phyloP scores from a whole-genome alignment of 1,140 invertebrate genomes.

The Aricia agestis region DNA sequence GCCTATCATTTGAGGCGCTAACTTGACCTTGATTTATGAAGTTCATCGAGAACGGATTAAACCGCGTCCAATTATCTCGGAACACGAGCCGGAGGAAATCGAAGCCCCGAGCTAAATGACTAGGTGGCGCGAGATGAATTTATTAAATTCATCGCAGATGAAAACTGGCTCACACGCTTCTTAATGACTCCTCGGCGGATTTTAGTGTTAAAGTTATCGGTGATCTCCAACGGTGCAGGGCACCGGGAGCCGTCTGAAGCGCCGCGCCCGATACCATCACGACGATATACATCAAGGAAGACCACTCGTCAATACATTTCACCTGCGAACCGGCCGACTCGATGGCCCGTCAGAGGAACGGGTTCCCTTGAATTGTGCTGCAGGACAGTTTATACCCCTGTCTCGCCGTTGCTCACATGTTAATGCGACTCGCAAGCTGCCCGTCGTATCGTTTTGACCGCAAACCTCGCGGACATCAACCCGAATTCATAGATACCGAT shows the following conservation, averaged over 20 bases:
- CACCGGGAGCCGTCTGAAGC: constrained; percentile 66
- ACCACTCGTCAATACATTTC: constrained; percentile 74
- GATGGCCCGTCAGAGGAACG: constrained; percentile 54
- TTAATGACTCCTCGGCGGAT: constrained; percentile 65
- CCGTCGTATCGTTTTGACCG: constrained; percentile 27
- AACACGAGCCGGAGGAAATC: constrained; percentile 32
- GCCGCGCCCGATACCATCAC: constrained; percentile 68
- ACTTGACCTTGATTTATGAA: constrained; percentile 56
- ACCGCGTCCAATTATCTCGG: constrained; percentile 39
- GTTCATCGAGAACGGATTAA: constrained; percentile 52
- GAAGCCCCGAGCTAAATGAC: constrained; percentile 26
- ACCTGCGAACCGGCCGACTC: constrained; percentile 56
- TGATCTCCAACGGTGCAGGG: constrained; percentile 57
- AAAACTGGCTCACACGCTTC: constrained; percentile 50
- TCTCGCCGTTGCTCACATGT: constrained; percentile 50
- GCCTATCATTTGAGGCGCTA: constrained; percentile 52
- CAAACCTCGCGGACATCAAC: constrained; percentile 11
- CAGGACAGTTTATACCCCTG: constrained; percentile 61
- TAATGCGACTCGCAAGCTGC: constrained; percentile 49
- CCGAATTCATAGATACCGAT: constrained; percentile 20
- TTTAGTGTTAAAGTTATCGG: constrained; percentile 71
- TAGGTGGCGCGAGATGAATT: constrained; percentile 37
- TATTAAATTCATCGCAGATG: constrained; percentile 53
- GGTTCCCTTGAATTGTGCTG: constrained; percentile 68
- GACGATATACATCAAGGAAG: constrained; percentile 73